These are phyloP conservation scores for Heliangelus exortis DNA, from an alignment of 2,797 vertebrate species.

Conservation along the genomic window DNA sequence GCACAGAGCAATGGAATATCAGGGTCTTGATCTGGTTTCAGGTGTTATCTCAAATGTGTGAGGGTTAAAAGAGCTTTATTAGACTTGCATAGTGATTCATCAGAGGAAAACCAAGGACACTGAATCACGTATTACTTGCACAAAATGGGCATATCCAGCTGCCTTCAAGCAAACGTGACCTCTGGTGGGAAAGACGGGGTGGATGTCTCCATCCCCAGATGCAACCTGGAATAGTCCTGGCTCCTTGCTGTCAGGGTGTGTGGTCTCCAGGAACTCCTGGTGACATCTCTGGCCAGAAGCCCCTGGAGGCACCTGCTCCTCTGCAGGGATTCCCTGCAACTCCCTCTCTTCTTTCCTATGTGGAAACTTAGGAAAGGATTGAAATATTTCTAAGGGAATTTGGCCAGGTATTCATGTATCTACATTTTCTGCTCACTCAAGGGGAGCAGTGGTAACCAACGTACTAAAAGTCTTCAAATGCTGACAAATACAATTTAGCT, in stretches of 20 bases:
- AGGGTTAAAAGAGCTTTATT: neutral
- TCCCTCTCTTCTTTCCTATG: neutral
- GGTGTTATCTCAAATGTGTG: neutral
- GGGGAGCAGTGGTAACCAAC: conserved; percentile 53
- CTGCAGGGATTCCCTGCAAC: neutral
- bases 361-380: conserved; percentile 39
- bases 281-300: neutral
- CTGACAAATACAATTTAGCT: conserved; percentile 78
- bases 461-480: conserved; percentile 76
- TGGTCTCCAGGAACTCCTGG: neutral
- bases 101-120: neutral
- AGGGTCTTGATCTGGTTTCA: neutral
- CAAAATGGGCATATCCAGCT: neutral
- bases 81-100: neutral
- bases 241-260: neutral
- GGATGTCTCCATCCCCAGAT: neutral
- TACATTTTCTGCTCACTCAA: conserved; percentile 69
- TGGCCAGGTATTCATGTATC: conserved; percentile 67
- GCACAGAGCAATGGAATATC: neutral
- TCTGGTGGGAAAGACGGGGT: neutral
- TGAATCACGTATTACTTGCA: neutral
- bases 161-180: neutral
- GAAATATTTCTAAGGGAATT: conserved; percentile 62
- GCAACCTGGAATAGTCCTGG: neutral
- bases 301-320: rapidly evolving